Conservation (phyloP, 2,797 vertebrate species). For the Alfaro cultratus region DNA sequence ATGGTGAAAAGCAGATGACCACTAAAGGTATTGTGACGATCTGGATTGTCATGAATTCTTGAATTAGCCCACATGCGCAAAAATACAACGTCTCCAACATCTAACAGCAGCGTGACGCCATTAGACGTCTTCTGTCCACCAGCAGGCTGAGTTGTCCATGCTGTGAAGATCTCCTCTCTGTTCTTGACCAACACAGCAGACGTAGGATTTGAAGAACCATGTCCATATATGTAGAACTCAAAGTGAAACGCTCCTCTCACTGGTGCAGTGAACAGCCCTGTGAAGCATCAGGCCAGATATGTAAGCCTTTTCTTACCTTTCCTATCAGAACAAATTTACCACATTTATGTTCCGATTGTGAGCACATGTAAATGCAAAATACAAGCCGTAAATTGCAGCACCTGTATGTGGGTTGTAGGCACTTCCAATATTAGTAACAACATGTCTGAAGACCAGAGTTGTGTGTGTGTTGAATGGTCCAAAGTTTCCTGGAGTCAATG, state of each 20-base stretch:
- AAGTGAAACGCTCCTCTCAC: background rate
- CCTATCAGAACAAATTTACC: no score
- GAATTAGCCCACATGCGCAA: fast-evolving
- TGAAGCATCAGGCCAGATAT: no score
- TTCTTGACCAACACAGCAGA: slow-evolving; percentile 35
- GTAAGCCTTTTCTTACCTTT: background rate
- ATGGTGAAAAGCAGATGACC: slow-evolving; percentile 59
- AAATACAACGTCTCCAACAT: slow-evolving; percentile 16
- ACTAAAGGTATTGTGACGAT: slow-evolving; percentile 50
- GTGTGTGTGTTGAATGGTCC: slow-evolving; percentile 16
- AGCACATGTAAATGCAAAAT: background rate
- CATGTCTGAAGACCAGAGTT: slow-evolving; percentile 9
- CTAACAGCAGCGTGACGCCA: slow-evolving; percentile 42
- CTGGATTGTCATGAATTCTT: background rate
- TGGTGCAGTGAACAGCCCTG: background rate
- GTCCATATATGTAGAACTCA: background rate
- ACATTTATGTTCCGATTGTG: background rate
- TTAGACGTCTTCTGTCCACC: background rate
- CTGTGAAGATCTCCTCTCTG: slow-evolving; percentile 7
- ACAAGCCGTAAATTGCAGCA: background rate
- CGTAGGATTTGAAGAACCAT: background rate
- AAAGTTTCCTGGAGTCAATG: background rate
- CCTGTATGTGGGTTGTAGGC: background rate
- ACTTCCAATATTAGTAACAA: slow-evolving; percentile 21
- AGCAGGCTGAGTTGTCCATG: background rate